A percentile compares a stretch with the other conserved stretches of the same genome.
Evolutionary conservation across 2,797 vertebrate genomes (phyloP).

Genomic region (Lepus townsendii): DNA sequence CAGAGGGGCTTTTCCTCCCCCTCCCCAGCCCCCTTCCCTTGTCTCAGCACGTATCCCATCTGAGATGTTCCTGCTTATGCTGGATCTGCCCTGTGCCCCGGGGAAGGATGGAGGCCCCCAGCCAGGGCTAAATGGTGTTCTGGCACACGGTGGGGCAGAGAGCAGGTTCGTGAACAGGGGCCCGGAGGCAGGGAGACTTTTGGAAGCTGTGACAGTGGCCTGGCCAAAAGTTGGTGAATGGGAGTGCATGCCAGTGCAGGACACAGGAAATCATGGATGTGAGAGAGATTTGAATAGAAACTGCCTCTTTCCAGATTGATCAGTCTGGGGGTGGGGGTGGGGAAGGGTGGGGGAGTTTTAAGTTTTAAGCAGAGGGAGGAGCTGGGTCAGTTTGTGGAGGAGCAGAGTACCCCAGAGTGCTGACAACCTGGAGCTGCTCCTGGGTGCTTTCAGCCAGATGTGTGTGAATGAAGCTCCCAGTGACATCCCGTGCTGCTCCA

Average conservation of each 20-base stretch:
- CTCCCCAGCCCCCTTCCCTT: constrained; percentile 27
- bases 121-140: neutral
- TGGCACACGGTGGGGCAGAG: neutral
- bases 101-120: neutral
- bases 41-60: constrained; percentile 41
- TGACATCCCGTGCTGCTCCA: neutral
- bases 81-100: neutral
- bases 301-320: neutral
- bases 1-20: constrained; percentile 32
- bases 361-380: neutral
- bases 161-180: neutral
- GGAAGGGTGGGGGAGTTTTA: too few relatives aligned
- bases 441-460: neutral
- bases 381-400: neutral
- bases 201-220: neutral
- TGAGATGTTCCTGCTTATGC: neutral
- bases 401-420: neutral
- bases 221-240: neutral
- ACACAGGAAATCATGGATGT: neutral
- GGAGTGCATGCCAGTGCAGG: neutral
- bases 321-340: neutral
- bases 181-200: neutral
- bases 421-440: neutral
- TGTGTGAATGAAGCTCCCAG: neutral
- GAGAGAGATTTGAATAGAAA: neutral